Evolutionary conservation across 2,888 invertebrate genomes (phyloP).

Genomic region (Diaprepes abbreviatus): DNA sequence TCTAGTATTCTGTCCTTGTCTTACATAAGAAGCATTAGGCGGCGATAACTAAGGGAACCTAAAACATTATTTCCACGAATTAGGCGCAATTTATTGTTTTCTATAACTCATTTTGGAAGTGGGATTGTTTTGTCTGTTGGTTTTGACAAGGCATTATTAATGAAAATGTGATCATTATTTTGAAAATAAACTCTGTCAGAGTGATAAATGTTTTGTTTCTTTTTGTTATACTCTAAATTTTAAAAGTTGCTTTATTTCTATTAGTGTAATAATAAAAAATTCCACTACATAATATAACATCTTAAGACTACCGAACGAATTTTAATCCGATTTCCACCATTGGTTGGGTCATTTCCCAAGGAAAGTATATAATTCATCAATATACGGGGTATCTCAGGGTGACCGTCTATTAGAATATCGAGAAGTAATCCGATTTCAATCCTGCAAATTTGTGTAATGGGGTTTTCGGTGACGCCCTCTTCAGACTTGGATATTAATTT

Average conservation of each 20-base stretch:
- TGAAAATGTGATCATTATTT: constrained; percentile 34
- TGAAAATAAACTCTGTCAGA: constrained; percentile 13
- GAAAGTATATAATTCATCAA: too few species aligned
- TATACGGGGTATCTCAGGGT: too few species aligned
- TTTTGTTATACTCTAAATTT: not conserved
- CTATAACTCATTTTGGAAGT: constrained; percentile 36
- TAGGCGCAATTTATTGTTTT: constrained; percentile 31
- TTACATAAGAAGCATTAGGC: constrained; percentile 11
- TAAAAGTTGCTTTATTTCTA: not conserved
- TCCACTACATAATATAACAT: too few species aligned
- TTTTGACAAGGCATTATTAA: constrained; percentile 34
- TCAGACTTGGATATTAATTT: too few species aligned
- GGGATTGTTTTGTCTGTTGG: constrained; percentile 28
- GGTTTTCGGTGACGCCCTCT: too few species aligned
- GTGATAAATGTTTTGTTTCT: constrained; percentile 17
- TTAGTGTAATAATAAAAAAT: too few species aligned
- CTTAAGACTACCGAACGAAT: too few species aligned
- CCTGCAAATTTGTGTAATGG: too few species aligned
- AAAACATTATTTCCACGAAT: constrained; percentile 30
- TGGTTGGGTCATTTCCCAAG: too few species aligned
- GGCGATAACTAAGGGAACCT: constrained; percentile 22
- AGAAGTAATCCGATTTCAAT: too few species aligned
- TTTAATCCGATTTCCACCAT: too few species aligned
- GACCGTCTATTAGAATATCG: too few species aligned
- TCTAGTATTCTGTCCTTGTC: constrained; percentile 21